Conservation (phyloP, 2,113 vertebrate genomes). For the Eleginops maclovinus region DNA sequence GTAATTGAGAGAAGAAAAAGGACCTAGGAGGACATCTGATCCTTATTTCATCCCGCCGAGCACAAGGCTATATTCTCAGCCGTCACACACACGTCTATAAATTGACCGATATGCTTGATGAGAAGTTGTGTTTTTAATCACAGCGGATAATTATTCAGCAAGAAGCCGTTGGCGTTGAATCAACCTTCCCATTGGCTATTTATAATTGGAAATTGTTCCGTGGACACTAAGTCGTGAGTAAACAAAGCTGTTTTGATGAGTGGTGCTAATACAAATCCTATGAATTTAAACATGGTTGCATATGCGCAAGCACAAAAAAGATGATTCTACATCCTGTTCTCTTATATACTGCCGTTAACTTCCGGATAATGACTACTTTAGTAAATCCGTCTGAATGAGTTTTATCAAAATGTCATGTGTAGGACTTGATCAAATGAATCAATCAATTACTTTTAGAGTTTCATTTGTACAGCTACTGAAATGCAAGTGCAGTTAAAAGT, state of each 20-base stretch:
- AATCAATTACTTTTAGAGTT: no score
- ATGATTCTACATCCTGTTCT: not conserved
- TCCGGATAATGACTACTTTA: slow-evolving; percentile 16
- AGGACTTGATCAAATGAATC: no score
- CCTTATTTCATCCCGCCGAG: slow-evolving; percentile 19
- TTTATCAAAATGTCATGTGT: slow-evolving; percentile 1
- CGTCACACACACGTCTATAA: slow-evolving; percentile 56
- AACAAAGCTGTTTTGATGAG: not conserved
- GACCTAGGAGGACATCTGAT: slow-evolving; percentile 18
- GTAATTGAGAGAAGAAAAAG: not conserved
- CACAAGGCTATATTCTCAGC: not conserved
- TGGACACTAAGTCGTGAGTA: not conserved
- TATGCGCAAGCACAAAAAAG: not conserved
- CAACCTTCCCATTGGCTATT: slow-evolving; percentile 4
- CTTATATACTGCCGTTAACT: not conserved
- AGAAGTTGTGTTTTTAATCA: slow-evolving; percentile 57
- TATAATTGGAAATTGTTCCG: not conserved
- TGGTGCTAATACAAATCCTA: not conserved
- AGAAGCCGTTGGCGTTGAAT: not conserved
- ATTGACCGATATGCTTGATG: slow-evolving; percentile 42
- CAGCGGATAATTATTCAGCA: slow-evolving; percentile 47
- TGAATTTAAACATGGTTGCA: not conserved
- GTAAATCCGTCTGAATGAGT: not conserved
- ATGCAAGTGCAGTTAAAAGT: no score
- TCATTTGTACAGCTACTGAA: no score